Conservation (phyloP, 2,888 invertebrate species). For the Parnassius apollo region DNA sequence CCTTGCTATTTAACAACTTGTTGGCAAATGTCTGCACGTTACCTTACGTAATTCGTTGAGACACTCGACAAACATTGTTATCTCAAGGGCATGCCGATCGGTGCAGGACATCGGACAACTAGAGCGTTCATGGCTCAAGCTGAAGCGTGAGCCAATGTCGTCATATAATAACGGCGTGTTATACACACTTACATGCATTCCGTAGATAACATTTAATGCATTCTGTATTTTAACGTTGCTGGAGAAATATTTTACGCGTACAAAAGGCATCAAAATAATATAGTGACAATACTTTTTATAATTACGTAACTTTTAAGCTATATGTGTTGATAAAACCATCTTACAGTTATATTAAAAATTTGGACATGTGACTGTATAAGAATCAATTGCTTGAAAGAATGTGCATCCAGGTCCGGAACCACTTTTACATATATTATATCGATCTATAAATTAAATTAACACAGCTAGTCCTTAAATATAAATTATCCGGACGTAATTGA, state of each 20-base stretch:
- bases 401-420: no score
- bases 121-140: conserved; percentile 54
- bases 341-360: no score
- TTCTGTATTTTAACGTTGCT: conserved; percentile 28
- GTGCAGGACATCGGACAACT: conserved; percentile 31
- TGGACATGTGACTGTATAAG: not conserved
- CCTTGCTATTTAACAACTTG: conserved; percentile 36
- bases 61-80: conserved; percentile 55
- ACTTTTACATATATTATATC: no score
- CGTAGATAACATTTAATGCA: conserved; percentile 57
- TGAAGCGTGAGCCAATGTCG: conserved; percentile 37
- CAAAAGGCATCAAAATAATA: conserved; percentile 10
- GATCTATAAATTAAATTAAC: no score
- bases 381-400: no score
- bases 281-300: conserved; percentile 8
- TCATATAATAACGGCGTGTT: conserved; percentile 36
- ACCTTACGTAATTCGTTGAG: conserved; percentile 52
- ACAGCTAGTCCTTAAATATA: no score
- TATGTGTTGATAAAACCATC: no score
- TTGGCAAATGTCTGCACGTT: conserved; percentile 40
- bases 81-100: conserved; percentile 58
- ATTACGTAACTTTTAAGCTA: no score
- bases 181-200: conserved; percentile 48
- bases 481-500: no score
- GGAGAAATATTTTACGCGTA: conserved; percentile 28